These are phyloP conservation scores for Megaleporinus macrocephalus DNA, from an alignment of 2,113 vertebrate genomes.

Conservation along the genomic window DNA sequence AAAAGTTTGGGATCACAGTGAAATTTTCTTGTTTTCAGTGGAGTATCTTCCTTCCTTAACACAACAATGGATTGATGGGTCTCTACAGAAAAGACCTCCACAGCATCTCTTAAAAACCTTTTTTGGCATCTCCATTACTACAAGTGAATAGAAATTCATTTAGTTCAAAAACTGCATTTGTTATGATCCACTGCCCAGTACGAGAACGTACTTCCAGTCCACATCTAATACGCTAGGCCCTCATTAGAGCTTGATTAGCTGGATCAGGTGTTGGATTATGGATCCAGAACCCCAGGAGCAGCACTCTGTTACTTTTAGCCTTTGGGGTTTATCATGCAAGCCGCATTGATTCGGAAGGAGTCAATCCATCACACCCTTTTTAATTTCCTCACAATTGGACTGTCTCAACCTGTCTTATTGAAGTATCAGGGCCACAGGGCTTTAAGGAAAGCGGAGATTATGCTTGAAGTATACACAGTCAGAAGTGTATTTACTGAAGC, in stretches of 20 bases:
- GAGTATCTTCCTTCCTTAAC: no score
- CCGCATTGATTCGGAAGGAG: not conserved
- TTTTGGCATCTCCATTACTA: not conserved
- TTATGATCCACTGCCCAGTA: not conserved
- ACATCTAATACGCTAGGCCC: not conserved
- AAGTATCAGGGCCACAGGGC: not conserved
- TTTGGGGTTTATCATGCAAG: constrained; percentile 2
- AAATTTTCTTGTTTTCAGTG: no score
- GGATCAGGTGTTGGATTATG: constrained; percentile 14
- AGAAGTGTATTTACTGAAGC: not conserved
- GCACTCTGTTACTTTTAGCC: constrained; percentile 3
- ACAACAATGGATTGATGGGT: no score
- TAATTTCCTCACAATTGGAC: constrained; percentile 9
- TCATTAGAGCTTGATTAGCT: constrained; percentile 8
- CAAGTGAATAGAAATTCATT: not conserved
- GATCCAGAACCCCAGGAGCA: not conserved
- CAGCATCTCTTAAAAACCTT: no score
- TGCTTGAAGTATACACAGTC: not conserved
- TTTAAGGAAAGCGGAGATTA: not conserved
- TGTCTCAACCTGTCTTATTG: constrained; percentile 6
- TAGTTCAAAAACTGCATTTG: not conserved
- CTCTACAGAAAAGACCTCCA: no score
- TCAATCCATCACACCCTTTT: constrained; percentile 14
- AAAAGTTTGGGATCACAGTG: no score
- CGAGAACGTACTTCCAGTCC: not conserved